Evolutionary conservation across 2,888 invertebrate species (phyloP).

Genomic region (Acrobasis repandana): DNA sequence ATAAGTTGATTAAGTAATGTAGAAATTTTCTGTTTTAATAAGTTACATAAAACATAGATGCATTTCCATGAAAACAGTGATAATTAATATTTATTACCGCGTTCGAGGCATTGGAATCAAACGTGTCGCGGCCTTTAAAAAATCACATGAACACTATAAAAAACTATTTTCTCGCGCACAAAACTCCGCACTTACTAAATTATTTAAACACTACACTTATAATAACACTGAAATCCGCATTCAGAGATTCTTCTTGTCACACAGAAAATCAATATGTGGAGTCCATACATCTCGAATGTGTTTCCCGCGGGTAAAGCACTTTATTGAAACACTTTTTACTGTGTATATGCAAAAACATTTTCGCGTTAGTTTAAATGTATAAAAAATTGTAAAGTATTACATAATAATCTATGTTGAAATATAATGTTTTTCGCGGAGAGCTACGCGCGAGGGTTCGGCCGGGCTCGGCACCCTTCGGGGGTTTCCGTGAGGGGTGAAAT

Average conservation of each 20-base stretch:
- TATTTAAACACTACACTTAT: constrained; percentile 54
- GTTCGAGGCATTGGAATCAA: constrained; percentile 22
- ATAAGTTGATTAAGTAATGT: too few relatives aligned
- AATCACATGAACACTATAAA: background rate
- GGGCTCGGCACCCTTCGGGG: constrained; percentile 55
- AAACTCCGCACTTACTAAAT: constrained; percentile 43
- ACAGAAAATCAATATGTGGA: constrained; percentile 70
- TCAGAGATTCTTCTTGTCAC: constrained; percentile 62
- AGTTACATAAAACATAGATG: too few relatives aligned
- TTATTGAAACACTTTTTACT: constrained; percentile 26
- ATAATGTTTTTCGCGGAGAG: constrained; percentile 65
- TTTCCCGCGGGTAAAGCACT: constrained; percentile 35
- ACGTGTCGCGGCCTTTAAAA: background rate
- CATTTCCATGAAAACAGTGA: background rate
- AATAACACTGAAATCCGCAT: constrained; percentile 71
- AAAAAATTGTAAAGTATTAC: constrained; percentile 62
- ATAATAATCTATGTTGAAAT: constrained; percentile 61
- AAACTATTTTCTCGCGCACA: background rate
- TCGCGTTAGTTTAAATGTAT: constrained; percentile 35
- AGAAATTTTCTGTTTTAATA: too few relatives aligned
- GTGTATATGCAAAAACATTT: constrained; percentile 16
- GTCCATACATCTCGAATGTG: constrained; percentile 43
- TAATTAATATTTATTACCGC: constrained; percentile 7
- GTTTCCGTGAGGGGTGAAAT: constrained; percentile 52
- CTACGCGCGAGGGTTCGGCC: constrained; percentile 54